Evolutionary conservation across 2,113 vertebrate species (phyloP).

Genomic region (Aix galericulata): DNA sequence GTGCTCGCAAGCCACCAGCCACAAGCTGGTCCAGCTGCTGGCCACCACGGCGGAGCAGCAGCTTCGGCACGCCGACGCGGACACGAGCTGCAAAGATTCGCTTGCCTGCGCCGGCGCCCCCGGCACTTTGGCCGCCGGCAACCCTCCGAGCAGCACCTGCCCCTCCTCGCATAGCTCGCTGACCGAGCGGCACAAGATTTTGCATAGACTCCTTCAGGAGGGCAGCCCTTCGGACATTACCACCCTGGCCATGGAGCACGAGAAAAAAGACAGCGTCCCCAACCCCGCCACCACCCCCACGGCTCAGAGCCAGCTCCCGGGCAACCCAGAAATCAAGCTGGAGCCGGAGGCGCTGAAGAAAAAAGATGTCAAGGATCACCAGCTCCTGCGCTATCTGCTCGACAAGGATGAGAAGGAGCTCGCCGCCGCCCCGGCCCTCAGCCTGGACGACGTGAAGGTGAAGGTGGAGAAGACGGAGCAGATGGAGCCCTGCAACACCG

Average conservation of each 20-base stretch:
- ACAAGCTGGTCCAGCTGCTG: slow-evolving; percentile 87
- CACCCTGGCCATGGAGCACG: slow-evolving; percentile 72
- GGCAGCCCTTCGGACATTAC: slow-evolving; percentile 86
- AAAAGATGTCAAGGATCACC: slow-evolving; percentile 91
- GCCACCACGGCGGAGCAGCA: slow-evolving; percentile 80
- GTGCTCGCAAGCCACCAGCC: slow-evolving; percentile 77
- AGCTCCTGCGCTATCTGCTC: slow-evolving; percentile 91
- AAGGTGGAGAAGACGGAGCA: slow-evolving; percentile 87
- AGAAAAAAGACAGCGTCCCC: slow-evolving; percentile 82
- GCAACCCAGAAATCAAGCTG: slow-evolving; percentile 58
- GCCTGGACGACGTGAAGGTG: slow-evolving; percentile 89
- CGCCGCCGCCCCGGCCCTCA: slow-evolving; percentile 85
- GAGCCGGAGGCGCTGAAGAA: slow-evolving; percentile 76
- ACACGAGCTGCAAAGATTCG: slow-evolving; percentile 76
- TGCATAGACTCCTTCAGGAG: slow-evolving; percentile 93
- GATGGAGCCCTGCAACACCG: slow-evolving; percentile 73
- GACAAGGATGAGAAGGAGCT: slow-evolving; percentile 93
- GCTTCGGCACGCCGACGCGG: slow-evolving; percentile 69
- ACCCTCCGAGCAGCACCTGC: slow-evolving; percentile 78
- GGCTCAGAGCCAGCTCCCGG: slow-evolving; percentile 45
- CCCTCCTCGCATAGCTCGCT: slow-evolving; percentile 92
- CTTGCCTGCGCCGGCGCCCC: slow-evolving; percentile 67
- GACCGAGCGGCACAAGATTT: slow-evolving; percentile 92
- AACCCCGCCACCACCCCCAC: slow-evolving; percentile 49
- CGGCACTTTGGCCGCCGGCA: slow-evolving; percentile 51